A percentile compares a stretch with the other conserved stretches of the same genome.
These are phyloP conservation scores for Papilio elwesi DNA, from an alignment of 2,888 invertebrate genomes.

Conservation along the genomic window DNA sequence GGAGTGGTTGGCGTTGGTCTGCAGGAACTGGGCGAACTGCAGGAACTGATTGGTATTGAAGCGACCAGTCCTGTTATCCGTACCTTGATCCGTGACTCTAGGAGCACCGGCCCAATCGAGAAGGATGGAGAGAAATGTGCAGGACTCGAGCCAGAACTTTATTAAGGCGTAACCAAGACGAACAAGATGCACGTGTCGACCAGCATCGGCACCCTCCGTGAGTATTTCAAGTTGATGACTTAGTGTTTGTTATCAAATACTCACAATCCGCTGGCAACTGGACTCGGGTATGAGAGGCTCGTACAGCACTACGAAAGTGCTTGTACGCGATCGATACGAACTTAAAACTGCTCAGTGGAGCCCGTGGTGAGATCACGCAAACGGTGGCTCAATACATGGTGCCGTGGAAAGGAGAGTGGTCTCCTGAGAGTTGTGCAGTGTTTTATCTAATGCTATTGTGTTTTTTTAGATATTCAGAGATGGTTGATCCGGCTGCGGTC, in stretches of 20 bases:
- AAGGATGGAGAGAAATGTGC: background rate
- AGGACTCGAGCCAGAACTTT: background rate
- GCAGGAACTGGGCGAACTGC: no score
- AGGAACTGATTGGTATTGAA: conserved; percentile 40
- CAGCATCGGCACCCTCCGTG: no score
- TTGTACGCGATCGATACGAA: conserved; percentile 6
- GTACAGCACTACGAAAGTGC: background rate
- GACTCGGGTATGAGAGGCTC: background rate
- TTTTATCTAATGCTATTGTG: no score
- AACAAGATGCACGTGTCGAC: background rate
- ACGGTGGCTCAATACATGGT: conserved; percentile 43
- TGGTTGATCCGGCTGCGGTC: no score
- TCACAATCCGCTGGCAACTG: conserved; percentile 6
- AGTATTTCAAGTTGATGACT: no score
- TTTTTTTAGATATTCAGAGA: no score
- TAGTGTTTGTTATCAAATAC: conserved; percentile 4
- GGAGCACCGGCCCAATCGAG: background rate
- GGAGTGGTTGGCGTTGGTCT: no score
- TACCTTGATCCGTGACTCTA: conserved; percentile 34
- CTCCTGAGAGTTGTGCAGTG: conserved; percentile 35
- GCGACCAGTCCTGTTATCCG: conserved; percentile 40
- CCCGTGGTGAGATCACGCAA: conserved; percentile 38
- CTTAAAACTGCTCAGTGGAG: conserved; percentile 31
- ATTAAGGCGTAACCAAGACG: background rate
- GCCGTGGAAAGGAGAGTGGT: conserved; percentile 42